These are phyloP conservation scores for Sebastiscus tertius DNA, from an alignment of 2,797 vertebrate genomes.

Conservation along the genomic window DNA sequence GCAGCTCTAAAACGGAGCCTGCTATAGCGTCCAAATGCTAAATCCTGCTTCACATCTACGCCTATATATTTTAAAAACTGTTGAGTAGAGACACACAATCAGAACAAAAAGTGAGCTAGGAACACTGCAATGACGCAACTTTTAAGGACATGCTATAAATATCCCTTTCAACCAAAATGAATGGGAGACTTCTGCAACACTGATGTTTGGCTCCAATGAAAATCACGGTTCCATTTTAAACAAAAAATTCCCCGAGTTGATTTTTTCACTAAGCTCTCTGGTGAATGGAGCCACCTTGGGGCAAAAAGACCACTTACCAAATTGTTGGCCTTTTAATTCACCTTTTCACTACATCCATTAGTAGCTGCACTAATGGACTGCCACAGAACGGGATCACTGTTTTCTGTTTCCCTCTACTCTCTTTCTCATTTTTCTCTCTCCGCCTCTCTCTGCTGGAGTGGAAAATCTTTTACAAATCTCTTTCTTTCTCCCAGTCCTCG, in stretches of 20 bases:
- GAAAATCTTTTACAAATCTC: slow-evolving; percentile 64
- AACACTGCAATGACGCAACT: background rate
- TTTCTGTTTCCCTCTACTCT: slow-evolving; percentile 35
- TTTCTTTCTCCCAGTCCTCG: slow-evolving; percentile 15
- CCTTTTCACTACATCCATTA: slow-evolving; percentile 67
- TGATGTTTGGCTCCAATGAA: background rate
- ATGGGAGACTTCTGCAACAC: slow-evolving; percentile 2
- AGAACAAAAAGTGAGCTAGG: background rate
- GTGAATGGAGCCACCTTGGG: slow-evolving; percentile 49
- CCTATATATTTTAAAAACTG: too few species aligned
- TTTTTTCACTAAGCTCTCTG: slow-evolving; percentile 16
- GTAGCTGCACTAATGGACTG: slow-evolving; percentile 61
- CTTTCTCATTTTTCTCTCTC: slow-evolving; percentile 52
- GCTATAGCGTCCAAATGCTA: too few species aligned
- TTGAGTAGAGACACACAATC: too few species aligned
- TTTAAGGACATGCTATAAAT: background rate
- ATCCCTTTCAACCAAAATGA: slow-evolving; percentile 9
- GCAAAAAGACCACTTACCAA: slow-evolving; percentile 59
- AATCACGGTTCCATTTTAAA: slow-evolving; percentile 7
- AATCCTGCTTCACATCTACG: too few species aligned
- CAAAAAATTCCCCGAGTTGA: background rate
- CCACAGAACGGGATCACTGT: slow-evolving; percentile 46
- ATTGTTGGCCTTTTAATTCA: slow-evolving; percentile 57
- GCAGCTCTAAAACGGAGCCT: too few species aligned
- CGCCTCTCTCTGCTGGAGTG: slow-evolving; percentile 56